These are phyloP conservation scores for Epistrophe eligans DNA, from an alignment of 2,888 invertebrate species.

Conservation along the genomic window DNA sequence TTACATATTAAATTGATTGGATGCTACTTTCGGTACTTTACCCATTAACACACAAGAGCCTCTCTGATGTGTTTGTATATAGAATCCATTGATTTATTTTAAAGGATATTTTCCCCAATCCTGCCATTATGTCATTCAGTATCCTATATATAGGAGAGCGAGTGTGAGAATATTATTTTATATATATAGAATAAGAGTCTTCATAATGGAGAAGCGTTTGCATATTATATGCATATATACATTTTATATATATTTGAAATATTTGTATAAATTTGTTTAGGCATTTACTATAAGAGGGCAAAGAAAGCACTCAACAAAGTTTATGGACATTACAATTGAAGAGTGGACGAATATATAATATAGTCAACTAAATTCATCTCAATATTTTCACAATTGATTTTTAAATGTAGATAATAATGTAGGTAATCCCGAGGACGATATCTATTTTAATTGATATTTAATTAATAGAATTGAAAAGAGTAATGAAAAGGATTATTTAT, in stretches of 20 bases:
- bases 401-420: background rate
- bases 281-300: background rate
- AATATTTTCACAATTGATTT: background rate
- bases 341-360: background rate
- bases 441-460: background rate
- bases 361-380: background rate
- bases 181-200: background rate
- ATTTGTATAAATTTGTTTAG: conserved; percentile 37
- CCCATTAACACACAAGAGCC: conserved; percentile 36
- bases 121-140: background rate
- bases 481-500: too few relatives aligned
- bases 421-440: background rate
- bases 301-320: background rate
- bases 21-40: conserved; percentile 55
- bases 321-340: background rate
- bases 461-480: too few relatives aligned
- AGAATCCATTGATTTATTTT: conserved; percentile 49
- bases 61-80: background rate
- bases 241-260: background rate
- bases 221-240: conserved; percentile 49
- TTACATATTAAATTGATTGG: conserved; percentile 72
- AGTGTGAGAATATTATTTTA: background rate
- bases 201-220: conserved; percentile 34
- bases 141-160: too few relatives aligned
- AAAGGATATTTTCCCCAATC: background rate